A percentile compares a stretch with the other conserved stretches of the same genome.
Conservation (phyloP, 2,113 vertebrate species). For the Phalacrocorax aristotelis region DNA sequence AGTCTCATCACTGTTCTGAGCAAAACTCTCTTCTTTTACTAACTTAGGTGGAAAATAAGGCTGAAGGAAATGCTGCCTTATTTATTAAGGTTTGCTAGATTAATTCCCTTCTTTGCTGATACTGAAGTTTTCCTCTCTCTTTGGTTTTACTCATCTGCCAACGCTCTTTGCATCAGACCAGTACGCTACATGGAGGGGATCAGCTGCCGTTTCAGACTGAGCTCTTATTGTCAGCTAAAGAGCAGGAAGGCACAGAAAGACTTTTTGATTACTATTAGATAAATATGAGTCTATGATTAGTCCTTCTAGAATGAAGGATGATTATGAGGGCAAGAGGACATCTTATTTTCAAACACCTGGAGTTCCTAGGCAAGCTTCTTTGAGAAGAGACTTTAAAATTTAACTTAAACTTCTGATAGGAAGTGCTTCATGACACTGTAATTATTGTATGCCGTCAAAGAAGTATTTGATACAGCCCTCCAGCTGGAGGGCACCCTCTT, state of each 20-base stretch:
- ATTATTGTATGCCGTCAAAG: neutral
- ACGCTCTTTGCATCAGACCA: neutral
- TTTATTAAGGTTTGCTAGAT: neutral
- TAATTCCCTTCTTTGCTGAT: neutral
- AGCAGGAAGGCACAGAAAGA: neutral
- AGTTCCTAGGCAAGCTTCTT: neutral
- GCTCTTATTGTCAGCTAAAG: neutral
- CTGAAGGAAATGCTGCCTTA: neutral
- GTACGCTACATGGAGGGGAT: fast-evolving
- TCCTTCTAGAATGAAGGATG: neutral
- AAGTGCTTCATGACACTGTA: neutral
- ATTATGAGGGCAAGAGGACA: neutral
- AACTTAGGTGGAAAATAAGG: neutral
- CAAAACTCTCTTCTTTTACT: neutral
- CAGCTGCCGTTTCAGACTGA: neutral
- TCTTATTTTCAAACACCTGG: neutral
- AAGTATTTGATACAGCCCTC: neutral
- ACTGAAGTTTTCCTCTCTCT: neutral
- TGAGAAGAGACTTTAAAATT: neutral
- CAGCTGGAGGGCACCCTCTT: neutral
- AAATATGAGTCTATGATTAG: neutral
- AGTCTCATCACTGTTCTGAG: neutral
- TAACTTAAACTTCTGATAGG: neutral
- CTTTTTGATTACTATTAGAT: neutral
- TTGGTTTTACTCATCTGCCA: neutral